Conservation (phyloP, 1,140 invertebrate species). For the Drosophila rhopaloa region DNA sequence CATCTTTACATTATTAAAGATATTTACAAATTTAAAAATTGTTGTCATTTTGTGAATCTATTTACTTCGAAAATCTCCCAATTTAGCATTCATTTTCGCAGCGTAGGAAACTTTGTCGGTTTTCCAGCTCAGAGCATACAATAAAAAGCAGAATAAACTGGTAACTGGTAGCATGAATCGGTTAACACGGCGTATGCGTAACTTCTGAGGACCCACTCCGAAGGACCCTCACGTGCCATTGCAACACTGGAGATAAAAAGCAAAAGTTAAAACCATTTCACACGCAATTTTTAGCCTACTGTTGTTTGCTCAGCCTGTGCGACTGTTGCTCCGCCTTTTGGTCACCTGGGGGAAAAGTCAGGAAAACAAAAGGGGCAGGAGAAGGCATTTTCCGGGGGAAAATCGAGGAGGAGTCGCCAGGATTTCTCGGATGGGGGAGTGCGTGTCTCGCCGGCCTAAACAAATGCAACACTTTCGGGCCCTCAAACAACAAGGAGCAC, state of each 20-base stretch:
- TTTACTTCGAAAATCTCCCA: too few relatives aligned
- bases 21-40: too few relatives aligned
- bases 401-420: not conserved
- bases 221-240: constrained; percentile 58
- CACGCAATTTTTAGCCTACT: constrained; percentile 77
- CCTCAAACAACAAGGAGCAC: constrained; percentile 34
- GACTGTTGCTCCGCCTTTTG: constrained; percentile 44
- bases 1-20: too few relatives aligned
- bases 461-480: constrained; percentile 77
- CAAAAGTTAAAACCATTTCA: constrained; percentile 82
- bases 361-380: constrained; percentile 4
- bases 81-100: not conserved
- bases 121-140: constrained; percentile 6
- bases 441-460: constrained; percentile 66
- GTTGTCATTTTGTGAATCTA: too few relatives aligned
- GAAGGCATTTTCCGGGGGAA: not conserved
- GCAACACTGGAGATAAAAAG: constrained; percentile 77
- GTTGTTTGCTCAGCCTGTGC: constrained; percentile 43
- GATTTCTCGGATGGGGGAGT: constrained; percentile 16
- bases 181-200: constrained; percentile 72
- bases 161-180: constrained; percentile 24
- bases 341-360: constrained; percentile 59
- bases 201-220: constrained; percentile 53
- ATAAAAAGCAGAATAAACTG: constrained; percentile 42
- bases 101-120: constrained; percentile 10